A percentile compares a stretch with the other conserved stretches of the same genome.
These are phyloP conservation scores for Whitmania pigra DNA, from an alignment of 1,140 invertebrate species.

Conservation along the genomic window DNA sequence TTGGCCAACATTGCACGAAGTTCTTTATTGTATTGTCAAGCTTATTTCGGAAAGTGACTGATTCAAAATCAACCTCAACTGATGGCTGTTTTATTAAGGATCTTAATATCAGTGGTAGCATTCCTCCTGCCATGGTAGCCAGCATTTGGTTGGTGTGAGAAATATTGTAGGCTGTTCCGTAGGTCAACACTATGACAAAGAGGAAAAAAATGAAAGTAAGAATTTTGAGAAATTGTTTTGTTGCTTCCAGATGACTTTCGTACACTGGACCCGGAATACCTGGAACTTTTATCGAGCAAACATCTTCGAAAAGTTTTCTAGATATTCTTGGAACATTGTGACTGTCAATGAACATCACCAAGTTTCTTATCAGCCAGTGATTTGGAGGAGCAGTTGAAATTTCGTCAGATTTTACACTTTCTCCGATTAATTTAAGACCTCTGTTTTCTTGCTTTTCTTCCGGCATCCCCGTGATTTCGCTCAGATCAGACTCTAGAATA, in stretches of 20 bases:
- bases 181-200: slow-evolving; percentile 40
- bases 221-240: slow-evolving; percentile 39
- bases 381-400: slow-evolving; percentile 31
- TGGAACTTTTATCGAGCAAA: slow-evolving; percentile 36
- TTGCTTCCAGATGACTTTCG: slow-evolving; percentile 34
- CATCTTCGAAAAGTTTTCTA: slow-evolving; percentile 33
- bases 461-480: slow-evolving; percentile 36
- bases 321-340: slow-evolving; percentile 39
- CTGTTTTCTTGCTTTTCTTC: slow-evolving; percentile 36
- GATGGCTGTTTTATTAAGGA: slow-evolving; percentile 22
- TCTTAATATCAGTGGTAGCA: slow-evolving; percentile 37
- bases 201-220: slow-evolving; percentile 38
- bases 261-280: slow-evolving; percentile 39
- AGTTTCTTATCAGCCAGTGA: slow-evolving; percentile 35
- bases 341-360: slow-evolving; percentile 37
- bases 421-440: slow-evolving; percentile 27
- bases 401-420: slow-evolving; percentile 19
- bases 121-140: slow-evolving; percentile 38
- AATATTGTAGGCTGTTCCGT: slow-evolving; percentile 36
- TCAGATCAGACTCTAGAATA: slow-evolving; percentile 33
- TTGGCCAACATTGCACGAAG: slow-evolving; percentile 39
- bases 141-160: slow-evolving; percentile 39
- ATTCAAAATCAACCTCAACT: slow-evolving; percentile 31
- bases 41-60: slow-evolving; percentile 38
- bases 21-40: slow-evolving; percentile 38